Evolutionary conservation across 2,113 vertebrate genomes (phyloP).

Genomic region (Melanotaenia duboulayi): DNA sequence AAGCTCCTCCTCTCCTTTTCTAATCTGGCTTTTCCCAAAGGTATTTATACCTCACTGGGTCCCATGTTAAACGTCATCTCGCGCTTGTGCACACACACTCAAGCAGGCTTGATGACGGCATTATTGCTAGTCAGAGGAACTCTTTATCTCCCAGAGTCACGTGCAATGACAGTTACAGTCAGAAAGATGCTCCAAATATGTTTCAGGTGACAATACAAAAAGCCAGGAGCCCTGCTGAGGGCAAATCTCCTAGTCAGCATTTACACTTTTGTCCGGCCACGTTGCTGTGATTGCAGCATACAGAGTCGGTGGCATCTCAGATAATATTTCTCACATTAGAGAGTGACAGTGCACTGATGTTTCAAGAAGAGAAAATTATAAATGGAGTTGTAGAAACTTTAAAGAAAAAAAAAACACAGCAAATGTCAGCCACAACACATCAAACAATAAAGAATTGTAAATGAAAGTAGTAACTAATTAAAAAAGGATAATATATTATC

Average conservation of each 20-base stretch:
- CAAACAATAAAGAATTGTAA: too few species aligned
- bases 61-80: conserved; percentile 53
- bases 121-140: conserved; percentile 22
- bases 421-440: too few species aligned
- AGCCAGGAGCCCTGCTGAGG: not conserved
- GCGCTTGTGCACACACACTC: conserved; percentile 16
- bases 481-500: too few species aligned
- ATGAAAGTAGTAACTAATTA: too few species aligned
- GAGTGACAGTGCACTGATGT: too few species aligned
- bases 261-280: not conserved
- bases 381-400: too few species aligned
- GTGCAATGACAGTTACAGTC: not conserved
- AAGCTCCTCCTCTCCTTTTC: conserved; percentile 48
- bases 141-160: conserved; percentile 51
- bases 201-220: not conserved
- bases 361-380: too few species aligned
- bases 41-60: conserved; percentile 69
- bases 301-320: not conserved
- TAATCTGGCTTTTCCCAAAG: conserved; percentile 74
- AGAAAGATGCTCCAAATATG: conserved; percentile 6
- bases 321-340: too few species aligned
- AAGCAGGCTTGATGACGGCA: conserved; percentile 26
- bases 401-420: too few species aligned
- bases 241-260: not conserved
- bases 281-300: not conserved